Evolutionary conservation across 2,113 vertebrate species (phyloP).

Genomic region (Brienomyrus longianalis): DNA sequence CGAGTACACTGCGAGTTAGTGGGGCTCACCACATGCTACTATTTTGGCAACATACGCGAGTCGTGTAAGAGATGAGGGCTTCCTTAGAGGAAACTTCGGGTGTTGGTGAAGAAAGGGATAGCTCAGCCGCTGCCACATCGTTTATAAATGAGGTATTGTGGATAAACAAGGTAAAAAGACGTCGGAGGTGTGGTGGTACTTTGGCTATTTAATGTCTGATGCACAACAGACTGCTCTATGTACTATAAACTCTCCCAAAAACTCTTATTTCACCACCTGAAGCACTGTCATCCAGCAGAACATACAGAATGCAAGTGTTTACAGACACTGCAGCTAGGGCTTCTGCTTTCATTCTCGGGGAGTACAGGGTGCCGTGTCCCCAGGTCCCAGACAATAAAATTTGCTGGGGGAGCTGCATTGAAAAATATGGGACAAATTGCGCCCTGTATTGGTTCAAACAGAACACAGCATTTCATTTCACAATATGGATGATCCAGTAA

Average conservation of each 20-base stretch:
- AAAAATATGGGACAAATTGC: background rate
- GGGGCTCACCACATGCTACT: background rate
- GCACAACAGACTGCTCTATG: background rate
- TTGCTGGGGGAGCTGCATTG: background rate
- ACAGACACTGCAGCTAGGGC: background rate
- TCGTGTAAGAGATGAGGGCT: background rate
- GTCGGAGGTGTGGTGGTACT: background rate
- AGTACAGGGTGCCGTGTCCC: background rate
- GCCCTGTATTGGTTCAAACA: background rate
- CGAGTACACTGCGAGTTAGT: background rate
- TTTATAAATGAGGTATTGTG: background rate
- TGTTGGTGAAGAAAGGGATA: background rate
- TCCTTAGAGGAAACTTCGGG: background rate
- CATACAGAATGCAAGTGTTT: background rate
- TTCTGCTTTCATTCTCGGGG: background rate
- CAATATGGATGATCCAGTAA: background rate
- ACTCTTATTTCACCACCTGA: background rate
- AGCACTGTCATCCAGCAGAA: background rate
- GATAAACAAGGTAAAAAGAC: background rate
- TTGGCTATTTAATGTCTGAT: background rate
- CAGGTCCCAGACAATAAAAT: background rate
- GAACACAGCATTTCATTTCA: background rate
- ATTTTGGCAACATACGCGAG: background rate
- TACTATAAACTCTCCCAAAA: background rate
- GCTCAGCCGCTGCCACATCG: background rate